Evolutionary conservation across 1,140 invertebrate species (phyloP).

Genomic region (Lepidurus apus): DNA sequence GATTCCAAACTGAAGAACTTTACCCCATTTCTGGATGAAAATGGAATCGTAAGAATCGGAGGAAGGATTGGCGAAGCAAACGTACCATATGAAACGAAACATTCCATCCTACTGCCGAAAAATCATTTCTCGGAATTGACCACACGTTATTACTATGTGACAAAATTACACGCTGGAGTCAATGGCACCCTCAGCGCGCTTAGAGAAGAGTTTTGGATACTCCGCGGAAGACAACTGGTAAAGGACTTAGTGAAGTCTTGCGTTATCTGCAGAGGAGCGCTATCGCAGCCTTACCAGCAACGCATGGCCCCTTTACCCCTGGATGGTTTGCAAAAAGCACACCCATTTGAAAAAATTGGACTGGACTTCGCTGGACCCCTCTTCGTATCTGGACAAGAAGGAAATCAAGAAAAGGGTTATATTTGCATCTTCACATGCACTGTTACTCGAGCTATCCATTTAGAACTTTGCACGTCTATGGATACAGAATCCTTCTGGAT

Average conservation of each 20-base stretch:
- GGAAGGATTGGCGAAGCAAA: constrained; percentile 42
- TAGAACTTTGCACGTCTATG: neutral
- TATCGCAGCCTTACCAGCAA: neutral
- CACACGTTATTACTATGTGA: neutral
- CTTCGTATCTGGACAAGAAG: constrained; percentile 31
- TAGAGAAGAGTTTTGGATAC: constrained; percentile 20
- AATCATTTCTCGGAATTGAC: neutral
- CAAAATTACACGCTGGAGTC: constrained; percentile 20
- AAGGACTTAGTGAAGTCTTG: constrained; percentile 8
- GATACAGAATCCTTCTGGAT: neutral
- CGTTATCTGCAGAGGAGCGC: neutral
- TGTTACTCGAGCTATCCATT: constrained; percentile 23
- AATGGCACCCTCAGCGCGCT: neutral
- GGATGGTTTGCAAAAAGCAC: neutral
- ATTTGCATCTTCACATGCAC: constrained; percentile 27
- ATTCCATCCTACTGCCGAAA: constrained; percentile 42
- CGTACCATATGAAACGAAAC: constrained; percentile 37
- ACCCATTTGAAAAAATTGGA: constrained; percentile 37
- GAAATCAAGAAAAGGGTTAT: constrained; percentile 24
- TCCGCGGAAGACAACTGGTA: constrained; percentile 26
- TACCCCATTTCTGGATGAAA: constrained; percentile 44
- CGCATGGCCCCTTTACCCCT: constrained; percentile 25
- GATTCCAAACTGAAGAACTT: constrained; percentile 35
- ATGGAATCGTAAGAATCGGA: constrained; percentile 44
- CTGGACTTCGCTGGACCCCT: constrained; percentile 44